Conservation (phyloP, 2,888 invertebrate genomes). For the Pollenia labialis region DNA sequence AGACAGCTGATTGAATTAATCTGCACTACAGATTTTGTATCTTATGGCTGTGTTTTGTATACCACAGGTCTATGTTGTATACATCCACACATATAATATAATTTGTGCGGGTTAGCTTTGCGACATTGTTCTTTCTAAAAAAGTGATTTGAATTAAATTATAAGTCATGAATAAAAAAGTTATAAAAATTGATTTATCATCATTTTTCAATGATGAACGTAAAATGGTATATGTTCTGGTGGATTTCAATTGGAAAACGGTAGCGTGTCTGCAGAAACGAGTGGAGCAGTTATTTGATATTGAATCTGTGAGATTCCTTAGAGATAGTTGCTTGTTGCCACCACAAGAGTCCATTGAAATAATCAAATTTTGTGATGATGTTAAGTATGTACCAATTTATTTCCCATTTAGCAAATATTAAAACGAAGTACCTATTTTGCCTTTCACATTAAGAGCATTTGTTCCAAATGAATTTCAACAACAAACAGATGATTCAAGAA, state of each 20-base stretch:
- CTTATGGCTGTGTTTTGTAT: too few relatives aligned
- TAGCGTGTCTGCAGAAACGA: slow-evolving; percentile 72
- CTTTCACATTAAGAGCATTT: slow-evolving; percentile 66
- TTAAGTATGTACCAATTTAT: slow-evolving; percentile 64
- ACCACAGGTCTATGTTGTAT: too few relatives aligned
- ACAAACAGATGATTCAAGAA: slow-evolving; percentile 19
- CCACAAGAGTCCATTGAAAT: slow-evolving; percentile 75
- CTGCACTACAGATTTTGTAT: too few relatives aligned
- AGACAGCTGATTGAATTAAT: too few relatives aligned
- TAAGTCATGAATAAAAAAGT: slow-evolving; percentile 74
- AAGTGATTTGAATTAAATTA: too few relatives aligned
- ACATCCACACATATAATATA: too few relatives aligned
- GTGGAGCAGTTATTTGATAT: slow-evolving; percentile 75
- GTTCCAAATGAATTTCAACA: slow-evolving; percentile 48
- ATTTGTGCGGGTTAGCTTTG: too few relatives aligned
- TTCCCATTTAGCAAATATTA: too few relatives aligned
- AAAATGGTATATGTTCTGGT: slow-evolving; percentile 74
- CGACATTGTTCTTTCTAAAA: too few relatives aligned
- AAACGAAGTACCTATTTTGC: background rate
- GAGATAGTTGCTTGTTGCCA: slow-evolving; percentile 75
- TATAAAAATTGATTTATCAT: slow-evolving; percentile 76
- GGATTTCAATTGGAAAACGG: slow-evolving; percentile 74
- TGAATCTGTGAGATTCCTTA: slow-evolving; percentile 71
- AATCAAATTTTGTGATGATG: slow-evolving; percentile 64
- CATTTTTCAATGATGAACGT: slow-evolving; percentile 76